Evolutionary conservation across 2,888 invertebrate genomes (phyloP).

Genomic region (Galeopsomyia nigrocyanea): DNA sequence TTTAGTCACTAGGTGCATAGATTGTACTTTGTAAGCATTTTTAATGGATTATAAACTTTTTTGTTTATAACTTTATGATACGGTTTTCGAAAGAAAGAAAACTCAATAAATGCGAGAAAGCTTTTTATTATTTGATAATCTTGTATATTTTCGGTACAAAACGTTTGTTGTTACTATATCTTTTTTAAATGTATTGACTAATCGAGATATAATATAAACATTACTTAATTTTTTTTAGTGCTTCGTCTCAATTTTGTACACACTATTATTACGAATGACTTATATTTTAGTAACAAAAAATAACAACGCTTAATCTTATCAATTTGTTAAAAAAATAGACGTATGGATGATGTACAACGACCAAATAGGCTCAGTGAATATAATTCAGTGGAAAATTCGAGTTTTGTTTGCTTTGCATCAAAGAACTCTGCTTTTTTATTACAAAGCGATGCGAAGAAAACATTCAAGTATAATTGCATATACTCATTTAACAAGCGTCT

Average conservation of each 20-base stretch:
- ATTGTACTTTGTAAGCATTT: conserved; percentile 36
- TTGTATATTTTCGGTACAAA: conserved; percentile 46
- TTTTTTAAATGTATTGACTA: conserved; percentile 42
- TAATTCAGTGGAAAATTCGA: neutral
- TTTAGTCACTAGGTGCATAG: conserved; percentile 43
- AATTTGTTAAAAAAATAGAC: conserved; percentile 28
- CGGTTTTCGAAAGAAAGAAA: conserved; percentile 29
- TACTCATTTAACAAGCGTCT: neutral
- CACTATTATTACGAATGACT: conserved; percentile 32
- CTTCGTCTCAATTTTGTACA: conserved; percentile 33
- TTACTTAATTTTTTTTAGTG: conserved; percentile 26
- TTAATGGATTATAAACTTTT: conserved; percentile 38
- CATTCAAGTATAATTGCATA: neutral
- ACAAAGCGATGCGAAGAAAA: neutral
- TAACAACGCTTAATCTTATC: conserved; percentile 24
- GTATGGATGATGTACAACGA: conserved; percentile 10
- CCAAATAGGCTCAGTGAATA: conserved; percentile 11
- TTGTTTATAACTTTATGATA: conserved; percentile 46
- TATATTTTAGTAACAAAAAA: conserved; percentile 31
- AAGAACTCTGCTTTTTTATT: conserved; percentile 7
- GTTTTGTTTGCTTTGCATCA: conserved; percentile 10
- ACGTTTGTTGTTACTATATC: conserved; percentile 41
- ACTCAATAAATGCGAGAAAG: conserved; percentile 33
- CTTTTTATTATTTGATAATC: conserved; percentile 43
- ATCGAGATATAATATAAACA: conserved; percentile 37